Conservation (phyloP, 2,888 invertebrate species). For the Heliconius ismenius region DNA sequence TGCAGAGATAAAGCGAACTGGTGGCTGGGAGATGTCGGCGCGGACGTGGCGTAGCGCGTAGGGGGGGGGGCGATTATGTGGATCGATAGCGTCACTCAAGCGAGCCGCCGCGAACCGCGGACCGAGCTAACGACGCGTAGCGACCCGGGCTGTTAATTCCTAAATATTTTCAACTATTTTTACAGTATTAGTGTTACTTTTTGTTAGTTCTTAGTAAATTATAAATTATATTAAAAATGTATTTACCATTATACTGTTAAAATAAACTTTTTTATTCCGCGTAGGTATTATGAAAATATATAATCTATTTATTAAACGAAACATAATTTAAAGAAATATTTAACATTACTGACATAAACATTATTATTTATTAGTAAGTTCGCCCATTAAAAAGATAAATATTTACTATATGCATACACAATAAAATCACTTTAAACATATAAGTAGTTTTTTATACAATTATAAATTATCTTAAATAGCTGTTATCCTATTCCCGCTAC, state of each 20-base stretch:
- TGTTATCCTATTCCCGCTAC: slow-evolving; percentile 44
- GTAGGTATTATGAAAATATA: not conserved
- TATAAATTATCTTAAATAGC: not conserved
- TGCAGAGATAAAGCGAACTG: slow-evolving; percentile 77
- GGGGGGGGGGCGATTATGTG: slow-evolving; percentile 74
- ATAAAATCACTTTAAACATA: not conserved
- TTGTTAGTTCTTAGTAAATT: not conserved
- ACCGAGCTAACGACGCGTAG: slow-evolving; percentile 33
- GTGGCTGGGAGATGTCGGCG: slow-evolving; percentile 77
- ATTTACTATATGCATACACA: not conserved
- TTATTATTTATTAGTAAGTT: not conserved
- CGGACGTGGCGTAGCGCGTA: slow-evolving; percentile 68
- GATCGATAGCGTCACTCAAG: slow-evolving; percentile 80
- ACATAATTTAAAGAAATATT: not conserved
- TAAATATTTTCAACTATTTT: not conserved
- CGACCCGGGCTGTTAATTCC: not conserved
- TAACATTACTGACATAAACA: not conserved
- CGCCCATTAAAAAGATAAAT: not conserved
- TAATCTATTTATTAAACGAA: not conserved
- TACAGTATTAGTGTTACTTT: not conserved
- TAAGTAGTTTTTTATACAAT: not conserved
- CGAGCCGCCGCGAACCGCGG: slow-evolving; percentile 40
- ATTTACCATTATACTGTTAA: too few relatives aligned
- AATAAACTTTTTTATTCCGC: too few relatives aligned
- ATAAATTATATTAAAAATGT: not conserved